Conservation (phyloP, 2,888 invertebrate species). For the Lochmaea capreae region DNA sequence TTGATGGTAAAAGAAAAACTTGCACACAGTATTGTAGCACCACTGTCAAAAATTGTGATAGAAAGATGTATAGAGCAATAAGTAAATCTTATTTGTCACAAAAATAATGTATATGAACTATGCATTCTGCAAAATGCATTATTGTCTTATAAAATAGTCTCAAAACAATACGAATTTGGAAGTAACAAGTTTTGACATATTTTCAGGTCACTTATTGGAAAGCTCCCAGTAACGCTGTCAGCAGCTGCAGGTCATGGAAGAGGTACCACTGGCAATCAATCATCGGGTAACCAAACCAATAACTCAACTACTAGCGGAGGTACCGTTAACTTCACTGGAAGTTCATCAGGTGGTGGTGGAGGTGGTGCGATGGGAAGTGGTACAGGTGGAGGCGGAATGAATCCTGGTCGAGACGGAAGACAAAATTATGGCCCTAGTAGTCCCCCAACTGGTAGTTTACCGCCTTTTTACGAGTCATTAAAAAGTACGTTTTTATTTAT, state of each 20-base stretch:
- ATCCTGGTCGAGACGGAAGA: constrained; percentile 81
- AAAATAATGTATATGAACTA: too few relatives aligned
- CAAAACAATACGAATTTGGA: too few relatives aligned
- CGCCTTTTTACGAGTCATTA: constrained; percentile 90
- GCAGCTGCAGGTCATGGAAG: constrained; percentile 87
- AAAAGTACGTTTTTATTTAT: constrained; percentile 68
- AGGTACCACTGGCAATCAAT: constrained; percentile 63
- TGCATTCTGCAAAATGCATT: too few relatives aligned
- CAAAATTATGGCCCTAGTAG: constrained; percentile 90
- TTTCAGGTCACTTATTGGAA: constrained; percentile 64
- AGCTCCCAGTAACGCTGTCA: constrained; percentile 75
- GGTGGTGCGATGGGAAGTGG: constrained; percentile 70
- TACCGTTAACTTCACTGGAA: constrained; percentile 57
- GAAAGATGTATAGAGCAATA: too few relatives aligned
- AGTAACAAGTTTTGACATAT: not conserved
- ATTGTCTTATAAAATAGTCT: too few relatives aligned
- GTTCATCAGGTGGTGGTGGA: constrained; percentile 69
- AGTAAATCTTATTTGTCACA: too few relatives aligned
- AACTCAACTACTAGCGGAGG: constrained; percentile 36
- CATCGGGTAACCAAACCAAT: constrained; percentile 35
- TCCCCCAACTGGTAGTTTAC: constrained; percentile 86
- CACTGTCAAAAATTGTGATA: too few relatives aligned
- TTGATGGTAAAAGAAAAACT: not conserved
- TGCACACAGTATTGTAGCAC: not conserved
- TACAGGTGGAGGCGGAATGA: constrained; percentile 79